Evolutionary conservation across 2,797 vertebrate genomes (phyloP).

Genomic region (Synaphobranchus kaupii): DNA sequence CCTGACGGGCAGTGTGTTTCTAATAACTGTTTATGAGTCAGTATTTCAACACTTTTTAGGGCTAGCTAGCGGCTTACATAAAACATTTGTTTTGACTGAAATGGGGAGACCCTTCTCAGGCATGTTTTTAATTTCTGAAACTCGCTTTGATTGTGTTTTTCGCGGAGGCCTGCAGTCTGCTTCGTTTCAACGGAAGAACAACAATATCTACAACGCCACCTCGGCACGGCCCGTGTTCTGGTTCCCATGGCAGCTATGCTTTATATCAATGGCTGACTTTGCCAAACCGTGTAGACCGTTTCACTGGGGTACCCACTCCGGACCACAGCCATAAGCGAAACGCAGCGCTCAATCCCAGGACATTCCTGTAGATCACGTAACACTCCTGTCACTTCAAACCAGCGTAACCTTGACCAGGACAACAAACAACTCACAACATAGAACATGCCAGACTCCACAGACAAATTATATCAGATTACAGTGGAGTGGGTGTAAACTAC

Average conservation of each 20-base stretch:
- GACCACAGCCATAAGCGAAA: not conserved
- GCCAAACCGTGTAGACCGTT: not conserved
- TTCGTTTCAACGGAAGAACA: not conserved
- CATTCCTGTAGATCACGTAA: constrained; percentile 28
- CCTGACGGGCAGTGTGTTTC: not conserved
- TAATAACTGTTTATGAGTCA: not conserved
- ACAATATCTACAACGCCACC: not conserved
- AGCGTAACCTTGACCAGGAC: not conserved
- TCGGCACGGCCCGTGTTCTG: not conserved
- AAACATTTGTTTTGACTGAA: constrained; percentile 21
- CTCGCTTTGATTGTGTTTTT: not conserved
- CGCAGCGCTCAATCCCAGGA: constrained; percentile 16
- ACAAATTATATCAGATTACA: constrained; percentile 60
- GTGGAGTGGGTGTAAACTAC: constrained; percentile 65
- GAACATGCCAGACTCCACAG: constrained; percentile 53
- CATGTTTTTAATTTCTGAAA: not conserved
- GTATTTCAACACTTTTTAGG: not conserved
- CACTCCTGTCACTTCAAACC: not conserved
- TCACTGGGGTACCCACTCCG: not conserved
- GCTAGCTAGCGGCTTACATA: not conserved
- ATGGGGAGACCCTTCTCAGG: not conserved
- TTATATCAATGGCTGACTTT: not conserved
- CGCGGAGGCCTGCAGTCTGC: not conserved
- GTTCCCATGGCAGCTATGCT: not conserved
- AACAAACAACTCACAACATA: constrained; percentile 50